Evolutionary conservation across 2,888 invertebrate species (phyloP), one percentile per base, ranked within the genome.

Genomic region (Barypeithes pellucidus): DNA sequence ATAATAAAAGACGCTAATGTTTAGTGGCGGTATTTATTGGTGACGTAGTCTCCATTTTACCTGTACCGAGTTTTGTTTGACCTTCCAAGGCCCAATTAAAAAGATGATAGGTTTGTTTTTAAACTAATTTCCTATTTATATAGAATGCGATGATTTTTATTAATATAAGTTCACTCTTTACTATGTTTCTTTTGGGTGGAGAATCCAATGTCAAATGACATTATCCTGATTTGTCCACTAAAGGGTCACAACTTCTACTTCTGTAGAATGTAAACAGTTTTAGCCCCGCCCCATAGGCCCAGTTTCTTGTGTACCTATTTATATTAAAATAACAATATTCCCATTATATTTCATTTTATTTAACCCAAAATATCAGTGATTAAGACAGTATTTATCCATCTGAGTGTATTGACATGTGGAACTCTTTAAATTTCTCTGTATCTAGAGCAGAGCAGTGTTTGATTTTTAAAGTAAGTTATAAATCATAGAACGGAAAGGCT

Each of bases 41-140:
- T 86, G 86, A 85, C 85, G 86, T 85, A 83, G 84, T 86, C 85
- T 85, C 85, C 85, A 85, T 85, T 85, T 83, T 85, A 85, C 83
- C 82, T 83, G 84, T 82, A 81, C 80, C 79, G 76, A 82, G 82
- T 83, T 81, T 81, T 84, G 81, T 78, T 54, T 75, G 80, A 81
- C 79, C 79, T 81, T 80, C 77, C 79, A 80, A 80, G 79, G 80
- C 78, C 79, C 80, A 80, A 80, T 79, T 79, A 79, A 81, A 83
- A 82, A 79, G 80, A 81, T 82, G 83, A 81, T 77, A 84, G 84
- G 84, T 84, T 79, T 77, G 83, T 83, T 73, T 50, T 43, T 67
- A 61, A 65, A 50, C 45, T 72, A 63, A 60, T 74, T 45, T 69
- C 70, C 14, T 72, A 22, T 65, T 47, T 29, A 54, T 47, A 20